Conservation (phyloP, 1,140 invertebrate genomes). For the Drosophila serrata region DNA sequence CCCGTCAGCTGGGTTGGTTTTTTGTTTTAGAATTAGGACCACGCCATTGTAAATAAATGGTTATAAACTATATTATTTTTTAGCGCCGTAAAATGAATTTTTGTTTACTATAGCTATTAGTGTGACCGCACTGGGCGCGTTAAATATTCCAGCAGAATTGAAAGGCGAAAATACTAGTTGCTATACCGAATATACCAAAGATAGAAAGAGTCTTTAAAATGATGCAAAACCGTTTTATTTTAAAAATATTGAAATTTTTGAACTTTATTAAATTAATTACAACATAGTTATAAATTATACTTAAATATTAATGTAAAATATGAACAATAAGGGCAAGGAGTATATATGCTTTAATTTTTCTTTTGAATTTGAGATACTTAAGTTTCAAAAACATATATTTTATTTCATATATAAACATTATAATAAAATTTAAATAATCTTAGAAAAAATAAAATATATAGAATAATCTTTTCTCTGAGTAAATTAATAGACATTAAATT, state of each 20-base stretch:
- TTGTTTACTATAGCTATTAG: conserved; percentile 17
- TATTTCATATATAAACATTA: too few species aligned
- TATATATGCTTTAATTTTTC: too few species aligned
- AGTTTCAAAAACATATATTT: too few species aligned
- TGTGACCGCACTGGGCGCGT: background rate
- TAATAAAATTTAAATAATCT: too few species aligned
- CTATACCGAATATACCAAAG: background rate
- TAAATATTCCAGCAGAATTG: background rate
- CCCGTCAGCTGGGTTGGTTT: background rate
- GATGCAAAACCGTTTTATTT: background rate
- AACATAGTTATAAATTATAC: too few species aligned
- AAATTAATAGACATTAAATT: too few species aligned
- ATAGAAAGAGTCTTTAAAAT: background rate
- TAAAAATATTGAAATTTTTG: background rate
- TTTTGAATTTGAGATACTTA: too few species aligned
- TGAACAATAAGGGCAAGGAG: too few species aligned
- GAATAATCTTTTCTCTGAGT: too few species aligned
- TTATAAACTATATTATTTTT: background rate
- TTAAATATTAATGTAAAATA: too few species aligned
- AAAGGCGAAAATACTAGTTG: background rate
- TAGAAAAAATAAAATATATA: too few species aligned
- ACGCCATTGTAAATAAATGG: background rate
- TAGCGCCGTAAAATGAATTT: conserved; percentile 25
- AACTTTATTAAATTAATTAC: too few species aligned
- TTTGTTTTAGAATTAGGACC: background rate